Base-by-base conservation (phyloP, 1,140 invertebrate species). In the Zaprionus ghesquierei region DNA sequence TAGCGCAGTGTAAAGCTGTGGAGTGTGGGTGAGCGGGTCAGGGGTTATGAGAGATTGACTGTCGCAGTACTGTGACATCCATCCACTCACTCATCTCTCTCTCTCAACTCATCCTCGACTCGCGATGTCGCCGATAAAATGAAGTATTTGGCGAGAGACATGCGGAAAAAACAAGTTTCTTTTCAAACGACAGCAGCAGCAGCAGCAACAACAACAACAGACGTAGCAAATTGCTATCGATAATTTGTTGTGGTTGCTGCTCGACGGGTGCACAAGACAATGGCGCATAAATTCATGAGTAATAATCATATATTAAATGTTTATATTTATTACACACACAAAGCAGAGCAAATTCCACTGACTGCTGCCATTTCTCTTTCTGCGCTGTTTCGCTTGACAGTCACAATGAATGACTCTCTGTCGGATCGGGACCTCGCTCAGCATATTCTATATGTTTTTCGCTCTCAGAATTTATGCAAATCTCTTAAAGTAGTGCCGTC, bases 401-500 rank as follows among this genome's bases (percentile, higher is more conserved):
- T 63, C 44, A 54, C n/a, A 63, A 63, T 63, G 61, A 63, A 63
- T 63, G 61, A 63, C 61, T 63, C 22, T 54, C 22, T 38, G 50
- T 18, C 23, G 15, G 10, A 29, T n/a, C n/a, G n/a, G 23, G 49
- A 15, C n/a, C n/a, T 41, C n/a, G 35, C 2, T 41, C n/a, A 41
- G n/a, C 35, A 41, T 41, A 41, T 41, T 41, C 35, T 41, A 6
- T 18, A 41, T 8, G n/a, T 38, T 38, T 41, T 41, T 76, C 72
- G 54, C 69, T 64, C 66, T 54, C 56, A 25, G 59, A 87, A 87
- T 87, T 87, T 89, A 89, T 89, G 84, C 80, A 89, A 89, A 89
- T 89, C 84, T 78, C 76, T 89, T 89, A 80, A 84, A 89, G 84
- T 84, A 89, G 87, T 77, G 70, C 79, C 71, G 80, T 87, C 82